A percentile compares a stretch with the other conserved stretches of the same genome.
These are phyloP conservation scores for Dione juno DNA, from an alignment of 2,888 invertebrate species.

Conservation along the genomic window DNA sequence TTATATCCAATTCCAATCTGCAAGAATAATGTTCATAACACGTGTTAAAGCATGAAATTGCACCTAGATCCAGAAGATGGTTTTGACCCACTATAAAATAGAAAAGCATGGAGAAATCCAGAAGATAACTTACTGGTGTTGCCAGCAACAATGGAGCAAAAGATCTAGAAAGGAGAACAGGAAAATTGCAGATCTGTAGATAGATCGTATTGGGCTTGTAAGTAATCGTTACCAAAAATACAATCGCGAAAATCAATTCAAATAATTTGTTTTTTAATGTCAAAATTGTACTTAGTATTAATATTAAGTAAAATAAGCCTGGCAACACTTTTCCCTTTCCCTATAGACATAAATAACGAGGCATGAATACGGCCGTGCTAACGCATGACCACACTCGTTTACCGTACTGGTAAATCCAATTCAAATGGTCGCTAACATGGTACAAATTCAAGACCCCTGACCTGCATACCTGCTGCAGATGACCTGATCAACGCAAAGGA, in stretches of 20 bases:
- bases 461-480: constrained; percentile 84
- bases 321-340: constrained; percentile 24
- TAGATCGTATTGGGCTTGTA: constrained; percentile 8
- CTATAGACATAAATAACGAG: constrained; percentile 37
- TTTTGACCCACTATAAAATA: constrained; percentile 35
- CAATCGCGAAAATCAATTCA: background rate
- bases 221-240: background rate
- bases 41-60: constrained; percentile 25
- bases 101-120: constrained; percentile 21
- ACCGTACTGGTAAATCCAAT: background rate
- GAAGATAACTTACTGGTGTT: constrained; percentile 24
- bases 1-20: background rate
- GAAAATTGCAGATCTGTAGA: constrained; percentile 2
- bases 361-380: constrained; percentile 43
- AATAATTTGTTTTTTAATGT: background rate
- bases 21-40: background rate
- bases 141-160: constrained; percentile 16
- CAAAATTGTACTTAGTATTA: background rate
- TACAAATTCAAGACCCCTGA: constrained; percentile 43
- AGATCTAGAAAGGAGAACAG: constrained; percentile 1
- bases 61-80: constrained; percentile 24
- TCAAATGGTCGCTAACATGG: constrained; percentile 43
- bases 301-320: background rate
- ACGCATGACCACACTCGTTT: constrained; percentile 25
- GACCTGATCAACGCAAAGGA: constrained; percentile 94